Evolutionary conservation across 1,140 invertebrate species (phyloP).

Genomic region (Pissodes strobi): DNA sequence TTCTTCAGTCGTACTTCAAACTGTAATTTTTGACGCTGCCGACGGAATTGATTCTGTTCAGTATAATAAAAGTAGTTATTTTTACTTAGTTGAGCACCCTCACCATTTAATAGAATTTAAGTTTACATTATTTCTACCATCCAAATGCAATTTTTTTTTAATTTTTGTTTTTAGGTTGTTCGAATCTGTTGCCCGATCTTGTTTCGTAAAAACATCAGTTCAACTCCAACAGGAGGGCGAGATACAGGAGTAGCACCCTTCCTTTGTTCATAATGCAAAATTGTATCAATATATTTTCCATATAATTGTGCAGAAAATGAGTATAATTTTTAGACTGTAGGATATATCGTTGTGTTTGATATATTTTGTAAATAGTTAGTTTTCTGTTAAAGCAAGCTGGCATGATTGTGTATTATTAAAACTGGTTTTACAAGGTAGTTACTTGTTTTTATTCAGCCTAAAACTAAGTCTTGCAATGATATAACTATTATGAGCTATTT

Average conservation of each 20-base stretch:
- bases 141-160: too few relatives aligned
- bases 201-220: slow-evolving; percentile 79
- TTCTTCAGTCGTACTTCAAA: too few relatives aligned
- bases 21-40: too few relatives aligned
- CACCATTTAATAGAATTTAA: too few relatives aligned
- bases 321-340: slow-evolving; percentile 14
- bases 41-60: too few relatives aligned
- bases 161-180: slow-evolving; percentile 73
- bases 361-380: slow-evolving; percentile 9
- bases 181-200: slow-evolving; percentile 91
- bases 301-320: not conserved
- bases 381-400: not conserved
- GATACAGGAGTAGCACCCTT: slow-evolving; percentile 62
- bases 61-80: too few relatives aligned
- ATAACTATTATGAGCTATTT: too few relatives aligned
- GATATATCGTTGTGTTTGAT: slow-evolving; percentile 7
- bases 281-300: not conserved
- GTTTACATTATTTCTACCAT: too few relatives aligned
- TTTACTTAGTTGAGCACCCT: too few relatives aligned
- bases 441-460: not conserved
- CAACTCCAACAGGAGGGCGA: slow-evolving; percentile 61
- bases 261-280: not conserved
- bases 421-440: not conserved
- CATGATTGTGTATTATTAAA: not conserved
- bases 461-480: not conserved